Evolutionary conservation across 2,888 invertebrate genomes (phyloP), one percentile per base, ranked within the genome.

Genomic region (Prosopocoilus inquinatus): DNA sequence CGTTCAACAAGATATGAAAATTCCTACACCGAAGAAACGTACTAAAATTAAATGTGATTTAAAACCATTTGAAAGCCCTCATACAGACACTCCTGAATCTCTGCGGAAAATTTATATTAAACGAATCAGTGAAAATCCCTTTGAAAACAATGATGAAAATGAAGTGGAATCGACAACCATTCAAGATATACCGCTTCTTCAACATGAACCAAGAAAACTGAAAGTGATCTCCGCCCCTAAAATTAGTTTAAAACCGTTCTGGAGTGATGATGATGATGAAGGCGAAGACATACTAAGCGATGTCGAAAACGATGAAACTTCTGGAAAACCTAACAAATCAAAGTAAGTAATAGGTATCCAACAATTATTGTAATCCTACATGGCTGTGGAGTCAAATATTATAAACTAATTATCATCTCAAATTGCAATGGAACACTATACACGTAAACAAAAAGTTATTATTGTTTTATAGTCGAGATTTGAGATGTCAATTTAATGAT

Each of bases 181-280:
- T 36, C 9, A 49, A 20, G 12, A 36, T 36, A 9, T 5, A 36
- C 41, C 15, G 3, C 9, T n/a, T 41, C 8, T 3, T 16, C 9
- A 11, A 41, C 15, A 41, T 9, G 15, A 11, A 9, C 41, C 13
- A 9, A 41, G 41, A 41, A 11, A 41, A 41, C 16, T 41, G 39
- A 63, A 64, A 52, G 46, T 69, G 12, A 49, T 70, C 9, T 54
- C 57, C 20, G 67, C 70, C 9, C 80, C 82, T 11, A 82, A 82
- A 9, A 79, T 80, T 39, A 80, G 73, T 65, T 68, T 81, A 12
- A 90, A 90, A 80, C 90, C 90, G 0, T 90, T 91, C 72, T 87
- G 85, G 81, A 86, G 85, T 59, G 88, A 88, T 65, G 86, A 82
- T 32, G 88, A 88, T 64, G 57, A 87, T 62, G 82, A 82, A 33